Conservation (phyloP, 1,140 invertebrate species). For the Drosophila rufa region DNA sequence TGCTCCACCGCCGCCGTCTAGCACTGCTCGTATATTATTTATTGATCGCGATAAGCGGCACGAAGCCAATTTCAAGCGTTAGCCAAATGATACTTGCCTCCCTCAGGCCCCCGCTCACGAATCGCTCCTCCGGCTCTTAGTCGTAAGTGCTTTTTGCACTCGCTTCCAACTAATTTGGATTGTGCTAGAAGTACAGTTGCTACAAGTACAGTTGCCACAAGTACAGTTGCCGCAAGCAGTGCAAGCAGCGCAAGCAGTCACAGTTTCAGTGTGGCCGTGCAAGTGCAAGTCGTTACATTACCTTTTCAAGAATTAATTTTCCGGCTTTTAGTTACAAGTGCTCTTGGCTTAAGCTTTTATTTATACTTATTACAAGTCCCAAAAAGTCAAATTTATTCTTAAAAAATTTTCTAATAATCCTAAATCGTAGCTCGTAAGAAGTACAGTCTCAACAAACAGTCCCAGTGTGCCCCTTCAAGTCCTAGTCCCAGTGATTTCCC, state of each 20-base stretch:
- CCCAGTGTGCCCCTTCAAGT: conserved; percentile 10
- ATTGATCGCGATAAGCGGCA: conserved; percentile 83
- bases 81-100: conserved; percentile 69
- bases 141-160: conserved; percentile 65
- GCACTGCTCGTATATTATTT: conserved; percentile 78
- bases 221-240: no score
- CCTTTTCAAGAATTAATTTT: neutral
- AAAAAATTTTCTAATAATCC: no score
- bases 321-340: neutral
- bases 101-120: neutral
- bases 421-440: neutral
- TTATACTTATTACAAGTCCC: neutral
- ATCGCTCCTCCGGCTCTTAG: conserved; percentile 22
- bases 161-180: conserved; percentile 27
- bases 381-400: no score
- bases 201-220: neutral
- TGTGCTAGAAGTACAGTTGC: conserved; percentile 29
- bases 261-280: neutral
- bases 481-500: conserved; percentile 57
- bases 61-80: conserved; percentile 81
- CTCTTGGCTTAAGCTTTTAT: neutral
- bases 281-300: neutral
- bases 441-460: conserved; percentile 35
- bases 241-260: neutral
- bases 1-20: conserved; percentile 31